A percentile compares a stretch with the other conserved stretches of the same genome.
Conservation (phyloP, 2,888 invertebrate genomes). For the Xestia c-nigrum region DNA sequence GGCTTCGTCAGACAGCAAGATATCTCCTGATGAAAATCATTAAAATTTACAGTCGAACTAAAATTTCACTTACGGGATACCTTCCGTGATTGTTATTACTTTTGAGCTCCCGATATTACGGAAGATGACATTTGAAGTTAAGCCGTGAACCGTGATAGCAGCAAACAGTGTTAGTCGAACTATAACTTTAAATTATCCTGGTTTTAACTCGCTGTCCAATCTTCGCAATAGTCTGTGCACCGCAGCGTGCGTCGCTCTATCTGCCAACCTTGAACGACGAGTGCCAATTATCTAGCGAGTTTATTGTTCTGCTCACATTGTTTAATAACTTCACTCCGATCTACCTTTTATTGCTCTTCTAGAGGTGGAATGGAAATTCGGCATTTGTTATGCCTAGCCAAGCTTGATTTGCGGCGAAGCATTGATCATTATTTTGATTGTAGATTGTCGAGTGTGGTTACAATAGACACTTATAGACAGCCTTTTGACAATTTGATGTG, state of each 20-base stretch:
- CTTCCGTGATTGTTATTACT: no score
- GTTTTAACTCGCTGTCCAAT: constrained; percentile 5
- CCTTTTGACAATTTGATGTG: neutral
- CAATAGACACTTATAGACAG: neutral
- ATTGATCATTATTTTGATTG: constrained; percentile 13
- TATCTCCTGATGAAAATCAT: neutral
- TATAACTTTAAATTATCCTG: neutral
- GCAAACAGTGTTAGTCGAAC: no score
- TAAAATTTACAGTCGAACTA: no score
- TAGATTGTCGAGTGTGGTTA: constrained; percentile 5
- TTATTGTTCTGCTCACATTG: constrained; percentile 73
- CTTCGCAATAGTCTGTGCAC: constrained; percentile 50
- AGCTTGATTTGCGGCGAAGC: constrained; percentile 13
- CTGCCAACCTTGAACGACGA: constrained; percentile 74
- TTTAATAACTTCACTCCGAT: constrained; percentile 58
- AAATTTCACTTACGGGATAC: no score
- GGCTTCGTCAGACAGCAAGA: neutral
- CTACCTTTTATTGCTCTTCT: constrained; percentile 48
- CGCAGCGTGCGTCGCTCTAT: constrained; percentile 20
- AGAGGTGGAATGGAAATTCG: constrained; percentile 25
- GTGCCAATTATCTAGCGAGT: constrained; percentile 75
- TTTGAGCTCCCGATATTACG: no score
- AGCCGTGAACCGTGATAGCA: no score
- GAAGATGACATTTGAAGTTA: no score
- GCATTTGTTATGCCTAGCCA: constrained; percentile 39